Conservation (phyloP, 1,140 invertebrate genomes). For the Drosophila santomea region DNA sequence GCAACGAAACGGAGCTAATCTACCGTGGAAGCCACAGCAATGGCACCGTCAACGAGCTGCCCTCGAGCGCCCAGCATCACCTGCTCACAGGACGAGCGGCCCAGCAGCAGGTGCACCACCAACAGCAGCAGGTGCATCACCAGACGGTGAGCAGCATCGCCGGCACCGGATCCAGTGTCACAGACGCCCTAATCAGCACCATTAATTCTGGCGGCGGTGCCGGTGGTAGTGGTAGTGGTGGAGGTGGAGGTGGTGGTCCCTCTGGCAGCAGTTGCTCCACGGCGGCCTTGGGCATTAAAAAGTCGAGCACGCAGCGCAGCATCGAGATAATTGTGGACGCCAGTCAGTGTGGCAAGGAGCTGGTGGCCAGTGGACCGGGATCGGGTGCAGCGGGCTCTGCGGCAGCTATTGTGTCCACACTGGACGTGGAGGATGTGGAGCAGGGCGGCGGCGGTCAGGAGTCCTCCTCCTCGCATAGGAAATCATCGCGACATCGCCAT, state of each 20-base stretch:
- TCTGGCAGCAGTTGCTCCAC: slow-evolving; percentile 32
- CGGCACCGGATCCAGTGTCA: slow-evolving; percentile 67
- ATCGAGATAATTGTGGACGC: slow-evolving; percentile 83
- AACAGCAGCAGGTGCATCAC: slow-evolving; percentile 32
- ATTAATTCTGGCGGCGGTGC: slow-evolving; percentile 46
- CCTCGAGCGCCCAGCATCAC: slow-evolving; percentile 35
- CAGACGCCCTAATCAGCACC: slow-evolving; percentile 76
- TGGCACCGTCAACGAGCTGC: slow-evolving; percentile 63
- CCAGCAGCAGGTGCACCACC: slow-evolving; percentile 22
- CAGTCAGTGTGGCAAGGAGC: slow-evolving; percentile 66
- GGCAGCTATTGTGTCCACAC: not conserved
- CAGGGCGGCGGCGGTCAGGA: slow-evolving; percentile 72
- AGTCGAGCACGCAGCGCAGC: slow-evolving; percentile 71
- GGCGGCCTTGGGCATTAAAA: slow-evolving; percentile 42
- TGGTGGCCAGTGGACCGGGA: slow-evolving; percentile 13
- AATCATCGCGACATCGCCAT: slow-evolving; percentile 74
- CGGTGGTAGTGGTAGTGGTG: slow-evolving; percentile 12
- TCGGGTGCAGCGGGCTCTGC: not conserved
- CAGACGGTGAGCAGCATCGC: slow-evolving; percentile 60
- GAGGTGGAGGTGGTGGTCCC: slow-evolving; percentile 1
- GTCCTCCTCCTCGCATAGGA: slow-evolving; percentile 56
- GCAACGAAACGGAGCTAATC: slow-evolving; percentile 80
- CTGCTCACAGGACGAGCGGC: slow-evolving; percentile 18
- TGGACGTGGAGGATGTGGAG: slow-evolving; percentile 67
- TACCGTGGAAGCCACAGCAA: slow-evolving; percentile 78